Base-by-base conservation (phyloP, 2,888 invertebrate genomes). In the Notocelia uddmanniana region DNA sequence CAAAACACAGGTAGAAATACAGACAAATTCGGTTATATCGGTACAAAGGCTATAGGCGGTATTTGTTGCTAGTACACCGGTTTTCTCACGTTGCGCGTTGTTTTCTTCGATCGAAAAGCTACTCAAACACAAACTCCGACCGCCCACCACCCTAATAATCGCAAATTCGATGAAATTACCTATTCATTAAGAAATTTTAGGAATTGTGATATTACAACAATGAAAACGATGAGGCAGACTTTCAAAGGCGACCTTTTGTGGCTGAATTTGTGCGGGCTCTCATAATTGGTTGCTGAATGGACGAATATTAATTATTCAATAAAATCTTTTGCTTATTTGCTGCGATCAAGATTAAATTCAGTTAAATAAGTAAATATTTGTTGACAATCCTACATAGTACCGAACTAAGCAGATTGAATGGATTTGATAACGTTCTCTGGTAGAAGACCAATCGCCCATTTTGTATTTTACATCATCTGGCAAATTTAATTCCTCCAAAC, bases 301-400 rank as follows among this genome's bases (percentile, higher is more conserved):
- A 57, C 26, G 45, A 54, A 45, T 19, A 55, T 67, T 67, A 41
- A 57, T 57, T 57, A 67, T 57, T 67, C 55, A 57, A 64, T 41
- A 63, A 52, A 19, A 21, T 21, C 34, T 52, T 34, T 64, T 52
- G 52, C 52, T 62, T 48, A 21, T 59, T 52, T 45, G 15, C 31
- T 45, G 45, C n/a, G 3, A 45, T 6, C 19, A 19, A 50, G 8
- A 50, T 9, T 8, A 31, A 31, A 50, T 18, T 50, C 19, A 19
- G 18, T 50, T 50, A 3, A 2, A 2, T n/a, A n/a, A n/a, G n/a
- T n/a, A 6, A 8, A 31, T 31, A 31, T 5, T 31, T 5, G 0
- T 31, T 31, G 5, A 31, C 31, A 31, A 6, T 2, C 8, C 31
- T n/a, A n/a, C n/a, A n/a, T n/a, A n/a, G n/a, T n/a, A n/a, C n/a